phyloP scores from a whole-genome alignment of 2,113 vertebrate genomes.

The Ophthalmolycus amberensis region DNA sequence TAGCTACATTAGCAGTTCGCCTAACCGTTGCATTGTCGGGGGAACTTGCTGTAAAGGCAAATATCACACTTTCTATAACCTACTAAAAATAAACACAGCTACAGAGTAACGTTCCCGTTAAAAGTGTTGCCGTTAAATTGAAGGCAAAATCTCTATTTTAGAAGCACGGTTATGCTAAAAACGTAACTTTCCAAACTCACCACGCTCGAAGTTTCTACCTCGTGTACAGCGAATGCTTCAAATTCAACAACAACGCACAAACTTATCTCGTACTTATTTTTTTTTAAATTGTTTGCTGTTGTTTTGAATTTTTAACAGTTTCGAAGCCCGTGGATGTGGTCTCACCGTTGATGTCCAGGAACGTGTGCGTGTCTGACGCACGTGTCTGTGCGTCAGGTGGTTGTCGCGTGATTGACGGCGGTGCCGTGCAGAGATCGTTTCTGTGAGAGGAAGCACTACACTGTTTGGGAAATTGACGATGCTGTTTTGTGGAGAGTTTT shows the following conservation, averaged over 20 bases:
- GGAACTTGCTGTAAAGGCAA: no score
- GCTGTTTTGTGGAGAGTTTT: no score
- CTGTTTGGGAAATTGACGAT: not conserved
- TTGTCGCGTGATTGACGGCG: not conserved
- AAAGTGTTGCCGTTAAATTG: not conserved
- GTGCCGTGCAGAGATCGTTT: constrained; percentile 5
- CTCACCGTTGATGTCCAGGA: not conserved
- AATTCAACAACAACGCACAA: not conserved
- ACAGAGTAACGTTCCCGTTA: not conserved
- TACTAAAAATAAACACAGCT: not conserved
- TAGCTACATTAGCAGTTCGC: no score
- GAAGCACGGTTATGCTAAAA: no score
- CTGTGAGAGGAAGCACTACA: accelerated
- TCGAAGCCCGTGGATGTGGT: not conserved
- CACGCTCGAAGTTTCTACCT: no score
- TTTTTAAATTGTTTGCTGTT: not conserved
- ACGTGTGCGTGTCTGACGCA: not conserved
- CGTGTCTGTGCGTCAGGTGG: not conserved
- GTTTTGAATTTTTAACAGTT: not conserved
- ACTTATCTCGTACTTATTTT: not conserved
- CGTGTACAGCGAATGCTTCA: not conserved
- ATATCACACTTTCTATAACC: not conserved
- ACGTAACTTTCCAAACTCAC: no score
- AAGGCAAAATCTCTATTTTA: not conserved
- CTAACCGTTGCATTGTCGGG: no score